Conservation (phyloP, 2,888 invertebrate species). For the Lepidocyrtinus sp. region DNA sequence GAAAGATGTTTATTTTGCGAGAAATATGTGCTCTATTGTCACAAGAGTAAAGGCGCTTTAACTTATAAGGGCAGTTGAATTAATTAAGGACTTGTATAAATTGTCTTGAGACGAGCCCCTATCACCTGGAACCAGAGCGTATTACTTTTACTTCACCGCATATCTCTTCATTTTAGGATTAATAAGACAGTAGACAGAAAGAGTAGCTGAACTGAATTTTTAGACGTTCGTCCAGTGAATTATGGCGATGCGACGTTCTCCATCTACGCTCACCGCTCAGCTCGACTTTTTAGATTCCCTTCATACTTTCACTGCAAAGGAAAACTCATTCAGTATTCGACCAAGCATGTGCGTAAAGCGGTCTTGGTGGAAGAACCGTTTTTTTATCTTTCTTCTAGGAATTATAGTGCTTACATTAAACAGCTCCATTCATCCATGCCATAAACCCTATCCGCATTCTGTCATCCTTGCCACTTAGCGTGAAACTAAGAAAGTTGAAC, state of each 20-base stretch:
- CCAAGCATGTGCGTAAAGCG: conserved; percentile 36
- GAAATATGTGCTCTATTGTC: neutral
- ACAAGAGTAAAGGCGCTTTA: neutral
- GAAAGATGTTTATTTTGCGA: too few relatives aligned
- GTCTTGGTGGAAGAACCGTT: conserved; percentile 25
- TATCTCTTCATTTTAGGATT: neutral
- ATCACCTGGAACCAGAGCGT: neutral
- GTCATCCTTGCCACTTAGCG: conserved; percentile 61
- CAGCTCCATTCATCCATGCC: conserved; percentile 55
- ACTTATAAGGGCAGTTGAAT: neutral
- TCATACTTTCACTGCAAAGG: too few relatives aligned
- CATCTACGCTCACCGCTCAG: neutral
- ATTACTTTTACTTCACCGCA: neutral
- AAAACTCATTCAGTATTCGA: conserved; percentile 42
- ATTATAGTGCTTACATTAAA: conserved; percentile 40
- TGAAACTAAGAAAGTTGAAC: conserved; percentile 57
- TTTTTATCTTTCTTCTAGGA: neutral
- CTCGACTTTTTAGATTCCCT: too few relatives aligned
- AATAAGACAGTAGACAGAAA: neutral
- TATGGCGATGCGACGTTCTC: neutral
- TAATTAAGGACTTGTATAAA: neutral
- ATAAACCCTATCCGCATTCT: conserved; percentile 54
- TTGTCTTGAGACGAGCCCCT: neutral
- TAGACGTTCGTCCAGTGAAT: neutral
- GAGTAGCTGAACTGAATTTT: too few relatives aligned